Evolutionary conservation across 2,797 vertebrate genomes (phyloP).

Genomic region (Chlorospingus semifuscus): DNA sequence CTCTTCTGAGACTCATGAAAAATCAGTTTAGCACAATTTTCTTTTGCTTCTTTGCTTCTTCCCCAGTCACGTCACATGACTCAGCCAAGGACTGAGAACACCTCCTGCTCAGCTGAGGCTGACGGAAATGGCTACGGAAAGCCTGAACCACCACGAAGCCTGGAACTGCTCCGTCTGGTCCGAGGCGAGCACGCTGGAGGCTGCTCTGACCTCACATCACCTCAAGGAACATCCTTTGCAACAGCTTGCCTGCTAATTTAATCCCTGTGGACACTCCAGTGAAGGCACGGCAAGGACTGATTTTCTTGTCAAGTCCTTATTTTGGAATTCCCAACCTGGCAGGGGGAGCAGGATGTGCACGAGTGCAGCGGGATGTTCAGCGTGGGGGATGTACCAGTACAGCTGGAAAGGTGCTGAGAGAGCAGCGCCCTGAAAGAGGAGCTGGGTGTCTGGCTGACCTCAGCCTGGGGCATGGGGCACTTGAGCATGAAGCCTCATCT

Average conservation of each 20-base stretch:
- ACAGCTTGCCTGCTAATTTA: slow-evolving; percentile 11
- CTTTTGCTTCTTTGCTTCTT: neutral
- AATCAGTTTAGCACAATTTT: neutral
- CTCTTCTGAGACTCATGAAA: neutral
- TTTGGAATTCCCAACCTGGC: neutral
- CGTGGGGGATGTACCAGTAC: neutral
- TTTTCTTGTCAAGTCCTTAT: neutral
- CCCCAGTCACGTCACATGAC: neutral
- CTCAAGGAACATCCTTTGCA: neutral
- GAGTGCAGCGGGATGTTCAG: neutral
- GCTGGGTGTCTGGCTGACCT: neutral
- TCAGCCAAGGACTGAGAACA: neutral
- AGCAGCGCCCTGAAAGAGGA: slow-evolving; percentile 2
- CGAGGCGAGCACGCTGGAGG: neutral
- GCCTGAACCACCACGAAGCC: neutral
- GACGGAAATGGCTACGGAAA: neutral
- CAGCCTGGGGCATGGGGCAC: neutral
- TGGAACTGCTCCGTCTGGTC: neutral
- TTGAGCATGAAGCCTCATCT: neutral
- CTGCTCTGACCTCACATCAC: neutral
- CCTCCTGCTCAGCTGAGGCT: neutral
- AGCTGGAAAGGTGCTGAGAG: neutral
- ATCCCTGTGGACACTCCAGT: neutral
- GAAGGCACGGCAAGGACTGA: neutral
- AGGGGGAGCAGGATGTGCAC: neutral